Evolutionary conservation across 37 sponge, comb jelly and placozoan species (phyloP).

Genomic region (Theonella swinhoei): DNA sequence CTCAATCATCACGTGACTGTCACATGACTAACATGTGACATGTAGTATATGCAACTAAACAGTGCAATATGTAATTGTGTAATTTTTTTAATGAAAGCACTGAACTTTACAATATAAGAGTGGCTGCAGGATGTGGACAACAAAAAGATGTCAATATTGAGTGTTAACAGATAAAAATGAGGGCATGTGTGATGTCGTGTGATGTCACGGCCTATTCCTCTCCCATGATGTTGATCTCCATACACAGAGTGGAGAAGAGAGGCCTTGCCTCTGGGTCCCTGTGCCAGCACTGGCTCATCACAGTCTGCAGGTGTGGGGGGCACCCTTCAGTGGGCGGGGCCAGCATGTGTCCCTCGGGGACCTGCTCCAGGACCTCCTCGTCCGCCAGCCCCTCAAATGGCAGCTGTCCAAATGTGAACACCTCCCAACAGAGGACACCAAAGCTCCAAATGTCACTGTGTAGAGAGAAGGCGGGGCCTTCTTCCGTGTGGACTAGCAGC

Average conservation of each 20-base stretch:
- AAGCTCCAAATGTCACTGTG: conserved; percentile 91
- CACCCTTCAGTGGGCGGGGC: conserved; percentile 54
- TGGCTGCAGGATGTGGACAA: no score
- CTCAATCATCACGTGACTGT: no score
- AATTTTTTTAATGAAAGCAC: no score
- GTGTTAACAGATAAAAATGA: no score
- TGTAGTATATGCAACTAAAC: no score
- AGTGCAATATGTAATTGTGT: no score
- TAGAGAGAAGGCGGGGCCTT: conserved; percentile 75
- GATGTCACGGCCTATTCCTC: not conserved
- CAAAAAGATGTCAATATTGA: no score
- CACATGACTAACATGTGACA: no score
- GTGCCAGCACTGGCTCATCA: conserved; percentile 83
- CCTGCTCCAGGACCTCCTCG: conserved; percentile 66
- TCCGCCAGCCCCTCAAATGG: conserved; percentile 74
- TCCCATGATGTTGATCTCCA: not conserved
- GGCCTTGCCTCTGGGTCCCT: conserved; percentile 65
- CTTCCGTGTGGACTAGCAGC: conserved; percentile 35
- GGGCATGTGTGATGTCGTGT: no score
- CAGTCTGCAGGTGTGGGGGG: conserved; percentile 45
- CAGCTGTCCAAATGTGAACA: conserved; percentile 64
- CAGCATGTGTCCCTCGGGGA: conserved; percentile 64
- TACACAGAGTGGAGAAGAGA: conserved; percentile 49
- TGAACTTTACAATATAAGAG: no score
- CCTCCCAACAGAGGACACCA: conserved; percentile 93